Evolutionary conservation across 1,140 invertebrate species (phyloP).

Genomic region (Bombus ignitus): DNA sequence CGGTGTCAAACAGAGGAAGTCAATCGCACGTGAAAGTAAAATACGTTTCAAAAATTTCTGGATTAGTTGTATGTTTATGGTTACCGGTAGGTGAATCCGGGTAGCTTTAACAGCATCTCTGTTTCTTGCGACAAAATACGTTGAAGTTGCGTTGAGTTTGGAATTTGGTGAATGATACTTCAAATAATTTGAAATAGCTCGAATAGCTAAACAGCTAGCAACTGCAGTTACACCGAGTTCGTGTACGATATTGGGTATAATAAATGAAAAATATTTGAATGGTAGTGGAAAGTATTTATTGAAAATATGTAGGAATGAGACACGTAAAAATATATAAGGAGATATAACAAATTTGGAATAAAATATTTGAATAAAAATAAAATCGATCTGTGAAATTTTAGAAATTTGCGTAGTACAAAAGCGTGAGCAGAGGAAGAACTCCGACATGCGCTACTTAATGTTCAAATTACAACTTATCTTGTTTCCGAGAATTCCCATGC

Average conservation of each 20-base stretch:
- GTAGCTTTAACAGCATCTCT: not conserved
- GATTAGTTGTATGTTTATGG: not conserved
- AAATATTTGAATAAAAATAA: too few relatives aligned
- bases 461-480: constrained; percentile 3
- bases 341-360: too few relatives aligned
- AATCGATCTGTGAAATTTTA: not conserved
- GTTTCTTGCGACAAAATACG: not conserved
- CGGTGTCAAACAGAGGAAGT: not conserved
- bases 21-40: constrained; percentile 30
- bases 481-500: not conserved
- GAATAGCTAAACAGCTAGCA: not conserved
- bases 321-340: too few relatives aligned
- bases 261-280: not conserved
- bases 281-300: not conserved
- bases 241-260: not conserved
- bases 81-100: not conserved
- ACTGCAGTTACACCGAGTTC: not conserved
- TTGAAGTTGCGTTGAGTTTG: not conserved
- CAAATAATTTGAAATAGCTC: not conserved
- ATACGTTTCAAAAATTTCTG: constrained; percentile 9
- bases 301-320: not conserved
- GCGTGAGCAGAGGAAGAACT: not conserved
- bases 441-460: constrained; percentile 26
- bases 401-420: not conserved
- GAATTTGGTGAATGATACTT: not conserved